Percentiles rank a stretch among this genome's conserved stretches.
Conservation (phyloP, 2,888 invertebrate genomes). For the Apodemia mormo region DNA sequence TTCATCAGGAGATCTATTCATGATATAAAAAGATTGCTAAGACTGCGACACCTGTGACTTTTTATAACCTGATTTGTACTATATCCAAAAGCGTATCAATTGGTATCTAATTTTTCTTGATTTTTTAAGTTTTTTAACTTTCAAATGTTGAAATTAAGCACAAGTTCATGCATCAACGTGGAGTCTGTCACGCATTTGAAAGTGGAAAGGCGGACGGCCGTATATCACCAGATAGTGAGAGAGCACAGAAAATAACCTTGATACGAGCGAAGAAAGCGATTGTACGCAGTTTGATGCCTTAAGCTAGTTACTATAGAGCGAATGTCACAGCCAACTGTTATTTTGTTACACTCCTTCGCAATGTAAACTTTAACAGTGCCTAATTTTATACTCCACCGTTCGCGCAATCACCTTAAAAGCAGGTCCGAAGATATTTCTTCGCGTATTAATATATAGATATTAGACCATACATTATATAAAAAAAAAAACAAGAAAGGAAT, state of each 20-base stretch:
- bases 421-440: too few species aligned
- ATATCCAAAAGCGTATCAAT: not conserved
- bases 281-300: slow-evolving; percentile 34
- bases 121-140: slow-evolving; percentile 35
- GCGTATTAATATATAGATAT: too few species aligned
- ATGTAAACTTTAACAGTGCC: too few species aligned
- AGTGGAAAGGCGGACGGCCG: slow-evolving; percentile 53
- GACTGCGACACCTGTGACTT: not conserved
- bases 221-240: slow-evolving; percentile 49
- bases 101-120: not conserved
- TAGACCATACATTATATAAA: too few species aligned
- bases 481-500: too few species aligned
- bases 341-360: not conserved
- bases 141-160: slow-evolving; percentile 32
- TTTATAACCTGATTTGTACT: not conserved
- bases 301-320: not conserved
- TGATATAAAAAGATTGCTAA: too few species aligned
- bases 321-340: not conserved
- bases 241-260: slow-evolving; percentile 62
- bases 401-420: too few species aligned
- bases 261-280: slow-evolving; percentile 70
- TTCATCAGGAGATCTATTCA: too few species aligned
- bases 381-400: too few species aligned
- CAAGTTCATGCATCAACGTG: slow-evolving; percentile 29
- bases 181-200: slow-evolving; percentile 45